Base-by-base conservation (phyloP, 2,797 vertebrate genomes). In the Oreochromis mossambicus region DNA sequence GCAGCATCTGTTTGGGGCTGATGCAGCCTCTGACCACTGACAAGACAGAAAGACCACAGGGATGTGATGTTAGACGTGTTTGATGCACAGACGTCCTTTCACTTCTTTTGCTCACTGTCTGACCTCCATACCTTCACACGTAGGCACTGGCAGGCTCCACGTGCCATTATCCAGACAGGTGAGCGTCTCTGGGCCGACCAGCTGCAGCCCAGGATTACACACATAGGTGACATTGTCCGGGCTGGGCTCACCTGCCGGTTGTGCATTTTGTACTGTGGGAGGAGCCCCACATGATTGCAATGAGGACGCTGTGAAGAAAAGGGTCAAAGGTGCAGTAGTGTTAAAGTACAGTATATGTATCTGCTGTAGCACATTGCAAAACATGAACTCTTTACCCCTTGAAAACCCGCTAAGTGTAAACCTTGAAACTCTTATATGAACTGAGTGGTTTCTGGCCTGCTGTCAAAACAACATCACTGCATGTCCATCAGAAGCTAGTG, bases 121-220 rank as follows among this genome's bases (percentile, higher is more conserved):
- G 1, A 6, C 15, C 36, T 58, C 1, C 76, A 17, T 92, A 96
- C 96, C 93, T 93, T 96, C 93, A 92, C 98, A 99, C n/a, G 96
- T 95, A 13, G 98, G 98, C 21, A 96, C 90, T 6, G 97, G 97
- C 8, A 89, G 93, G 83, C 97, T 98, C 98, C 98, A 99, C 0
- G 95, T 96, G 63, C 98, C 97, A 77, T 99, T 94, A 24, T 95
- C 93, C 86, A 96, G 96, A 91, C 99, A 99, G 77, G 70, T 91
- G 38, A 97, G 94, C 32, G 95, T 97, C 79, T 95, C 92, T 7
- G 94, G 90, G 52, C 97, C 97, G 77, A 96, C 41, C 38, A 98
- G 95, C 63, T 93, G 96, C 87, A 97, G 92, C 17, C 97, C 97
- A 19, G 90, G 73, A 41, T 73, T 86, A 86, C 98, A 98, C 4